A percentile compares a stretch with the other conserved stretches of the same genome.
These are phyloP conservation scores for Marronus borbonicus DNA, from an alignment of 2,888 invertebrate genomes.

Conservation along the genomic window DNA sequence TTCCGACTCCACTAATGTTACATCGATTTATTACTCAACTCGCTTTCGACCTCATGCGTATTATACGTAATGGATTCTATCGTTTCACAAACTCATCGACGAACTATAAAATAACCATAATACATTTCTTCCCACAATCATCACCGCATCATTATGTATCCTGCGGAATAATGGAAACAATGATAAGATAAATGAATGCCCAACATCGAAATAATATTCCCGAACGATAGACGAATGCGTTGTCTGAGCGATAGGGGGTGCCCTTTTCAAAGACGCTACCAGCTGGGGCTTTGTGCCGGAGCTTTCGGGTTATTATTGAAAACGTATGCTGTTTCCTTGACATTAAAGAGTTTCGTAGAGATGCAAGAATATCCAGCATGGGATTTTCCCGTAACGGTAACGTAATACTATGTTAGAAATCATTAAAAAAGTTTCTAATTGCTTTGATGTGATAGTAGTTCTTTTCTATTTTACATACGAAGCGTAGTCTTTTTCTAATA, in stretches of 20 bases:
- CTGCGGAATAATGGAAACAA: conserved; percentile 23
- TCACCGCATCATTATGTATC: not conserved
- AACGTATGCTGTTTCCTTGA: not conserved
- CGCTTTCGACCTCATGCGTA: too few relatives aligned
- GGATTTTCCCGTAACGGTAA: too few relatives aligned
- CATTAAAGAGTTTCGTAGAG: not conserved
- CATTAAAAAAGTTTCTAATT: too few relatives aligned
- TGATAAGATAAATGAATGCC: conserved; percentile 26
- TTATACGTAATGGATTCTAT: too few relatives aligned
- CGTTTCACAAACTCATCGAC: too few relatives aligned
- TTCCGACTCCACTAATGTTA: too few relatives aligned
- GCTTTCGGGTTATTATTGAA: not conserved
- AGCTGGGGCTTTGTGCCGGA: conserved; percentile 19
- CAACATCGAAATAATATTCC: conserved; percentile 1
- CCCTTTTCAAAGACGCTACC: conserved; percentile 14
- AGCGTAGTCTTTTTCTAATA: too few relatives aligned
- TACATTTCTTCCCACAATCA: not conserved
- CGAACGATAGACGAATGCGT: conserved; percentile 5
- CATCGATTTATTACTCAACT: too few relatives aligned
- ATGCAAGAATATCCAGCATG: too few relatives aligned
- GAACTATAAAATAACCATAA: not conserved
- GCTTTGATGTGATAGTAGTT: too few relatives aligned
- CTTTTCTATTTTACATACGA: too few relatives aligned
- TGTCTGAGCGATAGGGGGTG: conserved; percentile 24
- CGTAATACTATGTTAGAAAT: too few relatives aligned